Base-by-base conservation (phyloP, 2,888 invertebrate species). In the Eupithecia vulgata region DNA sequence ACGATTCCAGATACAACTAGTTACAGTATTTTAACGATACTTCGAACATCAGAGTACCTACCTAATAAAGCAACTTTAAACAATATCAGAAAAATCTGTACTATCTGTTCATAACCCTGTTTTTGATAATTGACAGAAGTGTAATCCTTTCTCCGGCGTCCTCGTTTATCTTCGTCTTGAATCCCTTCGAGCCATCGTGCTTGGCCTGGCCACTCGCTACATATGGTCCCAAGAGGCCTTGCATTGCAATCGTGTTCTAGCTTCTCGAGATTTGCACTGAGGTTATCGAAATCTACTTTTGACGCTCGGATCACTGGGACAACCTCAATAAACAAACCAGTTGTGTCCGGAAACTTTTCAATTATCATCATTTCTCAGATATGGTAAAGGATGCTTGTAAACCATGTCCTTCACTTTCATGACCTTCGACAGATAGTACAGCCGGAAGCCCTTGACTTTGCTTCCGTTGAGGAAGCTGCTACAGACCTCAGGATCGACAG, bases 371-470 rank as follows among this genome's bases (percentile, higher is more conserved):
- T 98, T 90, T 98, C 98, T 89, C 99, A 99, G 79, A 99, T 95
- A 91, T 99, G 99, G 91, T 99, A 99, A 76, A 99, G 99, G 99
- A 93, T 99, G 99, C 91, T 99, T 99, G 91, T 99, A 99, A 59
- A 99, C 99, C 0, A 99, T 99, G 91, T 99, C 99, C 94, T 99
- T 99, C 62, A 99, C 99, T 95, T 99, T 98, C 85, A 99, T 99
- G 84, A 98, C 98, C 95, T 99, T 99, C 66, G 98, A 96, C 84
- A 99, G 95, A 92, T 99, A 99, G 85, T 99, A 99, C 81, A 99
- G 96, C 88, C 99, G 98, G 94, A 99, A 99, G 37, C 99, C 99
- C 93, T 98, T 98, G 52, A 98, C 98, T 84, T 96, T 96, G 83
- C 97, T 97, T 71, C 99, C 99, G 89, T 99, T 99, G 75, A 99